A percentile compares a stretch with the other conserved stretches of the same genome.
These are phyloP conservation scores for Hermaeophaga mercurialis DNA, from an alignment of 2,888 invertebrate species.

Conservation along the genomic window DNA sequence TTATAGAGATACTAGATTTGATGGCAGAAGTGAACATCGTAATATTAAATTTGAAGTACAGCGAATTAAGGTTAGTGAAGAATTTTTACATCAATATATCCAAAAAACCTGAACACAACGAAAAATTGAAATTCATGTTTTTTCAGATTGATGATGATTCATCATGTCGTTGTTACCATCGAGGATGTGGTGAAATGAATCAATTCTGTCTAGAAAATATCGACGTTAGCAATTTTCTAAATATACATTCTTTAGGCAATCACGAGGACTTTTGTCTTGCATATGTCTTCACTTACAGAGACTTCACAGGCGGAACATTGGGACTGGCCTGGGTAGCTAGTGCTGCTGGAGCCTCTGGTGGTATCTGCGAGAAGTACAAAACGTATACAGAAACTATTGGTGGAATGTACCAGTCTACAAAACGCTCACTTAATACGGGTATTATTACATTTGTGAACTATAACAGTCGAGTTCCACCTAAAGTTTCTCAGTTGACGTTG, in stretches of 20 bases:
- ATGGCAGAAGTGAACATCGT: slow-evolving; percentile 86
- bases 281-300: slow-evolving; percentile 98
- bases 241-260: slow-evolving; percentile 94
- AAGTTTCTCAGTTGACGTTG: slow-evolving; percentile 95
- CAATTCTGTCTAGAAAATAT: slow-evolving; percentile 96
- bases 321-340: slow-evolving; percentile 99
- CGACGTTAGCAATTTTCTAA: slow-evolving; percentile 98
- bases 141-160: slow-evolving; percentile 88
- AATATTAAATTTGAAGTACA: slow-evolving; percentile 97
- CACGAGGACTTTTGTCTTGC: slow-evolving; percentile 99
- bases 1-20: slow-evolving; percentile 93
- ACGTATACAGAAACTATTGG: slow-evolving; percentile 95
- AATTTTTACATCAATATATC: neutral
- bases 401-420: slow-evolving; percentile 92
- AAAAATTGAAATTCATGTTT: no score
- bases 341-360: slow-evolving; percentile 96
- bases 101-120: neutral
- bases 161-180: slow-evolving; percentile 69
- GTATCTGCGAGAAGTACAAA: slow-evolving; percentile 98
- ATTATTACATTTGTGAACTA: slow-evolving; percentile 99
- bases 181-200: slow-evolving; percentile 72
- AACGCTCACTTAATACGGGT: slow-evolving; percentile 95
- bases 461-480: slow-evolving; percentile 94
- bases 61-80: slow-evolving; percentile 69
- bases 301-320: slow-evolving; percentile 97